phyloP scores from a whole-genome alignment of 2,797 vertebrate genomes.

The Kryptolebias ocellatus region DNA sequence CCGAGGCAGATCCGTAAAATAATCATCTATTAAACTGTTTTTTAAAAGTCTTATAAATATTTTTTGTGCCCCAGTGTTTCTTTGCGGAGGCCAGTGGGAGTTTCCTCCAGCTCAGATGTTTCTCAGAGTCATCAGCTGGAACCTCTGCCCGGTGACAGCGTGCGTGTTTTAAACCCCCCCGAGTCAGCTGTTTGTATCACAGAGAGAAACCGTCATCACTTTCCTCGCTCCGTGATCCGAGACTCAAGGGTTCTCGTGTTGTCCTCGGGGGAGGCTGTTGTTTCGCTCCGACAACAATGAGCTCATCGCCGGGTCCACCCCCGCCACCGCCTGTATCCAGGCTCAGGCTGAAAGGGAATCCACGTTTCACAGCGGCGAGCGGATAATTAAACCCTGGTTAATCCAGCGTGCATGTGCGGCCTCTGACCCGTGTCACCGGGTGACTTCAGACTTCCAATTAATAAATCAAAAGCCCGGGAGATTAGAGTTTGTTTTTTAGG shows the following conservation, averaged over 20 bases:
- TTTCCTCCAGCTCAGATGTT: neutral
- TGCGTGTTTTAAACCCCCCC: slow-evolving; percentile 16
- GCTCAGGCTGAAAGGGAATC: neutral
- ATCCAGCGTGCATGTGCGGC: neutral
- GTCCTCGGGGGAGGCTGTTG: slow-evolving; percentile 54
- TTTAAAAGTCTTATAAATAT: no score
- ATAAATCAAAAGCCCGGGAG: slow-evolving; percentile 14
- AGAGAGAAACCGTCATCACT: slow-evolving; percentile 58
- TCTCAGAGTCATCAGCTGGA: neutral
- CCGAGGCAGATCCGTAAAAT: no score
- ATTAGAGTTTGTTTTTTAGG: neutral
- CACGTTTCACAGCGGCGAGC: slow-evolving; percentile 17
- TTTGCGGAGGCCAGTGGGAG: no score
- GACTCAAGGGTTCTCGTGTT: slow-evolving; percentile 65
- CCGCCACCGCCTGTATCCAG: slow-evolving; percentile 13
- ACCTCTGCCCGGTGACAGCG: slow-evolving; percentile 25
- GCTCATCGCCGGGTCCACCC: slow-evolving; percentile 63
- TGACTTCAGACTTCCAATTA: slow-evolving; percentile 13
- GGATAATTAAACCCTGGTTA: slow-evolving; percentile 23
- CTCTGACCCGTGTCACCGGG: slow-evolving; percentile 13
- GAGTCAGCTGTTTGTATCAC: slow-evolving; percentile 51
- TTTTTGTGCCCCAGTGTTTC: no score
- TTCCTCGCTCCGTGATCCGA: slow-evolving; percentile 55
- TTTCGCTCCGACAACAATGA: slow-evolving; percentile 79
- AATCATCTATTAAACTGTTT: no score